Percentiles rank a stretch among this genome's conserved stretches.
Evolutionary conservation across 2,888 invertebrate species (phyloP).

Genomic region (Serripes groenlandicus): DNA sequence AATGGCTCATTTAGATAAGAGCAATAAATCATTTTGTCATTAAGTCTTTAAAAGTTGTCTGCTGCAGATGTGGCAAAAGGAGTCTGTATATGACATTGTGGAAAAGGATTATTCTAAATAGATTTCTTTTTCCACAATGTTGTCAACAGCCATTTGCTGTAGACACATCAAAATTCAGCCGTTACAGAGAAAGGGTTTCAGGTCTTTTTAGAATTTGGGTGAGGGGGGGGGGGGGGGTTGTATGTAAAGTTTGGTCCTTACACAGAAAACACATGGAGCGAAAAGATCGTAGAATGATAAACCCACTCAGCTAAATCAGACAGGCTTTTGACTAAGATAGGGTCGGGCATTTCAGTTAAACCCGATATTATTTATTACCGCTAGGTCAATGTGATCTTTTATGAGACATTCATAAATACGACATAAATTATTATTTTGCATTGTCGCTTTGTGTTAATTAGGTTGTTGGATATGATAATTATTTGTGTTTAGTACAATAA

Average conservation of each 20-base stretch:
- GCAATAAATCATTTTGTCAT: too few species aligned
- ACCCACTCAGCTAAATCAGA: constrained; percentile 2
- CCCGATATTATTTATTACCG: constrained; percentile 8
- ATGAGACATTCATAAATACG: background rate
- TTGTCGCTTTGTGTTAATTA: background rate
- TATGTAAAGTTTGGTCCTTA: background rate
- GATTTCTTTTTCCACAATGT: too few species aligned
- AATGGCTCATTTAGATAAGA: too few species aligned
- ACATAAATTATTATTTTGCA: background rate
- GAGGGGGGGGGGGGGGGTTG: background rate
- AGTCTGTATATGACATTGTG: too few species aligned
- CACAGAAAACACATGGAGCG: constrained; percentile 16
- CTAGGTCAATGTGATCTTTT: constrained; percentile 14
- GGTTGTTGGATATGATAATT: background rate
- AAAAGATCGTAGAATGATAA: constrained; percentile 9
- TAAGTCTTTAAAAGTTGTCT: too few species aligned
- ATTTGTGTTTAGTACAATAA: too few species aligned
- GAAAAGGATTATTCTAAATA: too few species aligned
- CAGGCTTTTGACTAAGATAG: background rate
- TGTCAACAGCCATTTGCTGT: too few species aligned
- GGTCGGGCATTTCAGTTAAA: background rate
- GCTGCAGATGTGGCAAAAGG: too few species aligned
- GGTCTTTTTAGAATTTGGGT: too few species aligned
- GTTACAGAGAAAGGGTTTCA: too few species aligned
- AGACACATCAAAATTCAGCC: too few species aligned